Evolutionary conservation across 2,888 invertebrate species (phyloP), one percentile per base, ranked within the genome.

Genomic region (Taphrorychus bicolor): DNA sequence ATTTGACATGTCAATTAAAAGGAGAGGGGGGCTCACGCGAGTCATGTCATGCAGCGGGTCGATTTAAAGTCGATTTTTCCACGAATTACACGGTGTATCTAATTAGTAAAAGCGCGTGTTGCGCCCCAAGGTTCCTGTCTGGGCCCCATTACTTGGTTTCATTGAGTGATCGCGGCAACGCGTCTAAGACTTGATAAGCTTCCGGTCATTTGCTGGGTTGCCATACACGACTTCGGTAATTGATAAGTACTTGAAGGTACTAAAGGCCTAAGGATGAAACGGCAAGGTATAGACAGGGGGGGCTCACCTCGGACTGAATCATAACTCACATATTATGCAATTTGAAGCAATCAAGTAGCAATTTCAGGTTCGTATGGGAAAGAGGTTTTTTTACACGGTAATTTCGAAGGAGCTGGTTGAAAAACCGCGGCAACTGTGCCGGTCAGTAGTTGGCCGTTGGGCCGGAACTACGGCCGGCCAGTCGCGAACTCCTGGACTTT

Each of bases 71-170:
- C 69, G 65, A 69, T 69, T 69, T 69, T 69, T 69, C 69, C 45
- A 57, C 18, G 65, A 64, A 52, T 69, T 69, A 69, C 69, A 65
- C 48, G 69, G 69, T 69, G 65, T 61, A 61, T 69, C 69, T 70
- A 70, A 70, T 70, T 70, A 70, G 70, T 66, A 66, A 62, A 66
- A 66, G 66, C 70, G 62, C 70, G 66, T 70, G 70, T 70, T 66
- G 70, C 59, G 66, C 66, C 63, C 66, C 70, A 70, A 70, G 70
- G 70, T 66, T 70, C 70, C 59, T 63, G 70, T 66, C 70, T 66
- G 66, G 66, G 63, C 53, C 62, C 70, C 63, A 66, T 66, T 70
- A 70, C 63, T 66, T 53, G 62, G 70, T 70, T 70, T 70, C 70
- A 70, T 66, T 70, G 52, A 70, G 40, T 70, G 66, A 66, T 60